Evolutionary conservation across 1,140 invertebrate genomes (phyloP).

Genomic region (Teleopsis dalmanni): DNA sequence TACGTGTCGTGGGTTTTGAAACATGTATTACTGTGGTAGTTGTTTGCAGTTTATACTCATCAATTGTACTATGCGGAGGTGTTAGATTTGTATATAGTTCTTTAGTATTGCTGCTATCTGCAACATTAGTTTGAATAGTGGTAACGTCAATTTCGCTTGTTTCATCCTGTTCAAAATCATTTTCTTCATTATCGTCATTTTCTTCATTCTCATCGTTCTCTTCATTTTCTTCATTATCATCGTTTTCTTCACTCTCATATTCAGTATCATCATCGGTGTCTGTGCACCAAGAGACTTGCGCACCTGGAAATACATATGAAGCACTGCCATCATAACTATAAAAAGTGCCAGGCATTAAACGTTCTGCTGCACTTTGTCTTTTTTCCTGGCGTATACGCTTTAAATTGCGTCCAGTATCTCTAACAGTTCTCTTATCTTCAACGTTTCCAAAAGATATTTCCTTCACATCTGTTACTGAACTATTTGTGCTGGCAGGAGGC

Average conservation of each 20-base stretch:
- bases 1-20: background rate
- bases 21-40: background rate
- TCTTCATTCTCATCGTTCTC: conserved; percentile 16
- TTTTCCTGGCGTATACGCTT: background rate
- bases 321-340: conserved; percentile 27
- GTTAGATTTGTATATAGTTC: no score
- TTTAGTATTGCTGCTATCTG: background rate
- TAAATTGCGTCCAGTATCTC: background rate
- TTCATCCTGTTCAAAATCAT: conserved; percentile 29
- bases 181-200: conserved; percentile 25
- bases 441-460: background rate
- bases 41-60: background rate
- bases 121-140: background rate
- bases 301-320: conserved; percentile 39
- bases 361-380: conserved; percentile 26
- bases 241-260: conserved; percentile 26
- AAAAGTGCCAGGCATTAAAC: conserved; percentile 32
- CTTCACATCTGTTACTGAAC: background rate
- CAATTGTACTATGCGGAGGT: background rate
- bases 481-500: background rate
- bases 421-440: background rate
- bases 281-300: conserved; percentile 28
- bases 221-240: conserved; percentile 17
- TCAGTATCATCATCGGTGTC: conserved; percentile 29
- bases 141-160: conserved; percentile 4